Percentiles rank a stretch among this genome's conserved stretches.
These are phyloP conservation scores for Micromys minutus DNA, from an alignment of 2,113 vertebrate species.

Conservation along the genomic window DNA sequence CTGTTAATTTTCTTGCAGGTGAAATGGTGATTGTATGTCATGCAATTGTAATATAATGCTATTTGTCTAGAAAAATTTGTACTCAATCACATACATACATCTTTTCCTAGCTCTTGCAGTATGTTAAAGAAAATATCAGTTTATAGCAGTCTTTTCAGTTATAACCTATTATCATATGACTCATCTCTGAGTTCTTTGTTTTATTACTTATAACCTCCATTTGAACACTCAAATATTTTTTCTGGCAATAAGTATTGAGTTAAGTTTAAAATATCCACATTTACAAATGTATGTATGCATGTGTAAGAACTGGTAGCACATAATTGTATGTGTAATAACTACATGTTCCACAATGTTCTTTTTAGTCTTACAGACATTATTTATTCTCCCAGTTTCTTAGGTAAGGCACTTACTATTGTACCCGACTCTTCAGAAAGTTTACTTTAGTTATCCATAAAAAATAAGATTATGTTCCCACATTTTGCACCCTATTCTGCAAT, in stretches of 20 bases:
- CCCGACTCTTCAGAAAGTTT: too few relatives aligned
- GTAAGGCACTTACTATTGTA: neutral
- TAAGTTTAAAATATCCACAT: neutral
- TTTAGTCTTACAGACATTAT: neutral
- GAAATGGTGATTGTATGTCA: neutral
- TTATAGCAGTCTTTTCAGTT: neutral
- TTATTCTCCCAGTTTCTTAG: neutral
- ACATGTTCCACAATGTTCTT: neutral
- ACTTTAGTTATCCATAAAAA: neutral
- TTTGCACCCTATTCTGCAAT: neutral
- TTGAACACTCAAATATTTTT: neutral
- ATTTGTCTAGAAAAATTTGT: neutral
- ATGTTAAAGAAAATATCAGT: neutral
- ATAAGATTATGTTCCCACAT: neutral
- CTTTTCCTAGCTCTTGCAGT: neutral
- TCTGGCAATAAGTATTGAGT: neutral
- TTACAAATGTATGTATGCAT: neutral
- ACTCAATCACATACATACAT: rapidly evolving
- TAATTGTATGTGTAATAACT: neutral
- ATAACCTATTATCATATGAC: neutral
- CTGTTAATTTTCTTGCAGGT: neutral
- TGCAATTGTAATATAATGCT: neutral
- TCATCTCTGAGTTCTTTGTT: neutral
- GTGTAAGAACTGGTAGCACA: neutral
- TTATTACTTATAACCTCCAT: neutral